Evolutionary conservation across 2,113 vertebrate genomes (phyloP).

Genomic region (Clinocottus analis): DNA sequence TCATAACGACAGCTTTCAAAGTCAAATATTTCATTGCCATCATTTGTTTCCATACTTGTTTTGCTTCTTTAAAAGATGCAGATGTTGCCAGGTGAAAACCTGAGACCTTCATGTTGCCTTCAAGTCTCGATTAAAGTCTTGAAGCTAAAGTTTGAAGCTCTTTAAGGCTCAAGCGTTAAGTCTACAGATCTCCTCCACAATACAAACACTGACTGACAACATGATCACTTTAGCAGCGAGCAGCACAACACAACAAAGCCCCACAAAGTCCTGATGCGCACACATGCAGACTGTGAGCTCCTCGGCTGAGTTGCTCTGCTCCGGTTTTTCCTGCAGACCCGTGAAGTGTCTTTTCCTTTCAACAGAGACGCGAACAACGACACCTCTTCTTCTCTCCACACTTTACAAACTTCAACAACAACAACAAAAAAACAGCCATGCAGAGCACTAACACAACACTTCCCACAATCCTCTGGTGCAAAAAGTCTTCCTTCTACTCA

Average conservation of each 20-base stretch:
- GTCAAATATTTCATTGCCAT: background rate
- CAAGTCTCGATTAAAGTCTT: background rate
- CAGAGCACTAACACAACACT: too few relatives aligned
- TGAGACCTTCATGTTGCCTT: background rate
- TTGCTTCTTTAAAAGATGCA: too few relatives aligned
- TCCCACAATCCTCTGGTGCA: background rate
- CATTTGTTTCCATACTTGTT: too few relatives aligned
- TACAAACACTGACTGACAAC: background rate
- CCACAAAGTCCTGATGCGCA: background rate
- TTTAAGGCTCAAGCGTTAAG: too few relatives aligned
- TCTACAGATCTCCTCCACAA: background rate
- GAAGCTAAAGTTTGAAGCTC: background rate
- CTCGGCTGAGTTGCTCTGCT: conserved; percentile 6
- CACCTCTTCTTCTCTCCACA: background rate
- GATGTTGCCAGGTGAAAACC: background rate
- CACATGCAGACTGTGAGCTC: background rate
- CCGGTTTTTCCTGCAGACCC: conserved; percentile 13
- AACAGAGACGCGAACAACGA: background rate
- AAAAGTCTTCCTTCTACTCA: conserved; percentile 85
- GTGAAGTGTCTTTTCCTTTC: background rate
- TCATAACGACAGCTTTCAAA: background rate
- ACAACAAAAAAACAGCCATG: too few relatives aligned
- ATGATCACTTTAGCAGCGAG: background rate
- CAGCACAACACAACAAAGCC: background rate
- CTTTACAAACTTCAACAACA: too few relatives aligned